Conservation (phyloP, 2,113 vertebrate genomes). For the Myotis davidii region DNA sequence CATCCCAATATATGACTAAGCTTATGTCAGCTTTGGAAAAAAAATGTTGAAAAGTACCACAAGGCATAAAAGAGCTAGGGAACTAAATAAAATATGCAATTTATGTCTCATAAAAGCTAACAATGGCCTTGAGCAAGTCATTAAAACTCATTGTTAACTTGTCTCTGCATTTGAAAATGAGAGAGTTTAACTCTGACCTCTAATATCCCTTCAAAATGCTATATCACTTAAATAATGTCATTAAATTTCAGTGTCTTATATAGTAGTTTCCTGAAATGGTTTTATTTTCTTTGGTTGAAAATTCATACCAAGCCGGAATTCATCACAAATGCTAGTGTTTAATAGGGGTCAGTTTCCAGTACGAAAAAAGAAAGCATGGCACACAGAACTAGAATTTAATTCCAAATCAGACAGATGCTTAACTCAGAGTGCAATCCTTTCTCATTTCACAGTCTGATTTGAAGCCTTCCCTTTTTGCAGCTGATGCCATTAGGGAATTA, state of each 20-base stretch:
- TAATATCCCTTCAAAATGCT: conserved; percentile 56
- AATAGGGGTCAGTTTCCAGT: not conserved
- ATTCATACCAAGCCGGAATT: not conserved
- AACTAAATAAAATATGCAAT: conserved; percentile 38
- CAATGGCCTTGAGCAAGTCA: conserved; percentile 63
- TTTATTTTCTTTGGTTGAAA: conserved; percentile 28
- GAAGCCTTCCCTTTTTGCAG: not conserved
- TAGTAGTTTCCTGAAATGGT: conserved; percentile 5
- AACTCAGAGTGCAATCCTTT: not conserved
- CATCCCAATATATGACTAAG: not conserved
- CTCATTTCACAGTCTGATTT: not conserved
- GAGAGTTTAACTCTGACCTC: conserved; percentile 46
- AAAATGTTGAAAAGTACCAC: not conserved
- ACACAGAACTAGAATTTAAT: not conserved
- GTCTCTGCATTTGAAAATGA: conserved; percentile 52
- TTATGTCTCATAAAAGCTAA: conserved; percentile 39
- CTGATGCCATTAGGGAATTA: not conserved
- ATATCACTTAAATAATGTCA: conserved; percentile 32
- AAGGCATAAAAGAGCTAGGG: not conserved
- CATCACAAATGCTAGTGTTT: not conserved
- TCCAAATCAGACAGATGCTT: not conserved
- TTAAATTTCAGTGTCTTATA: conserved; percentile 46
- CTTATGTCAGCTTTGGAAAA: not conserved
- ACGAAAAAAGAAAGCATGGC: not conserved
- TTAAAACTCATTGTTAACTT: conserved; percentile 59